Base-by-base conservation (phyloP, 2,113 vertebrate species). In the Eretmochelys imbricata region DNA sequence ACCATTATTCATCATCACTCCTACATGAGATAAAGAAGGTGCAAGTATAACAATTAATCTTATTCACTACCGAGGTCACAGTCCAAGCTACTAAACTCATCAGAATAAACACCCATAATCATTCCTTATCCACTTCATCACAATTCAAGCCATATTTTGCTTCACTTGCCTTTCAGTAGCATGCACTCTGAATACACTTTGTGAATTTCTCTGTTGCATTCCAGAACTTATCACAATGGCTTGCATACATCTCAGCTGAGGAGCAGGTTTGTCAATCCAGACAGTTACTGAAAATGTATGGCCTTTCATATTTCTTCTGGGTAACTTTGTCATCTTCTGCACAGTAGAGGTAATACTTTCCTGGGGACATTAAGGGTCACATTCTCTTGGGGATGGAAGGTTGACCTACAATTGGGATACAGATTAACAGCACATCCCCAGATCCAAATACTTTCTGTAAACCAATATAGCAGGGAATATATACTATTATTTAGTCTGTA, bases 1-100 rank as follows among this genome's bases (percentile, higher is more conserved):
- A 50, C 84, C 86, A 91, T 95, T 94, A 92, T 87, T 98, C 97
- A 87, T 4, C 84, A 94, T 93, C 97, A 86, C 55, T 89, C 95
- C 96, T 96, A 59, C 93, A 85, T 5, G 59, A 95, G 96, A n/a
- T 90, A 89, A 95, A 89, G 94, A 49, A 72, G 91, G 84, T 72
- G 79, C 59, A 14, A 50, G 91, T 83, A 83, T 80, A 94, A 59
- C 38, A 82, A 96, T 96, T 92, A 76, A 82, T 96, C 93, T 97
- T 97, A 90, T 80, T 98, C 93, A 5, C 93, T 96, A 84, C 83
- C 89, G 79, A 95, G 97, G 97, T 97, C 96, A 48, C 55, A 82
- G 94, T 95, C 94, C 93, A 91, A 94, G 96, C 81, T 89, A 65
- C 96, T 96, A 96, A 97, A 96, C 93, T 96, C 93, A 90, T 96